These are phyloP conservation scores for Ageneiosus marmoratus DNA, from an alignment of 2,113 vertebrate species.

Conservation along the genomic window DNA sequence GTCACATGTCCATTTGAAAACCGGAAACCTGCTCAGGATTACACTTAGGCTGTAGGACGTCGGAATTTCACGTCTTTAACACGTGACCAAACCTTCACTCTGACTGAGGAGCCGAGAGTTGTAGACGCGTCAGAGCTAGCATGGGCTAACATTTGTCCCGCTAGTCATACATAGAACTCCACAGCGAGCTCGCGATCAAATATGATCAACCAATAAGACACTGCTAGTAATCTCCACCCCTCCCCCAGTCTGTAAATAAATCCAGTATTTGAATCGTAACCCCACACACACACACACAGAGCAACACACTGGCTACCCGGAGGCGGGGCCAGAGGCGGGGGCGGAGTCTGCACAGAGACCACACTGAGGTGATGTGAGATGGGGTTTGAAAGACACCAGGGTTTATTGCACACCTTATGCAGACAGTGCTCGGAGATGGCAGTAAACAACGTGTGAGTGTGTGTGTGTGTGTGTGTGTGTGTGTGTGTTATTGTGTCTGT, in stretches of 20 bases:
- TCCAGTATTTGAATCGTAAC: too few relatives aligned
- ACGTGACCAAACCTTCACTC: too few relatives aligned
- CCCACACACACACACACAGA: not conserved
- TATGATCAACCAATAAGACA: too few relatives aligned
- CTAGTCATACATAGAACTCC: not conserved
- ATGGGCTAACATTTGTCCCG: not conserved
- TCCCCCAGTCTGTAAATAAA: too few relatives aligned
- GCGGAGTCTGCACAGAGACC: slow-evolving; percentile 58
- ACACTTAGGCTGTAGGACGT: not conserved
- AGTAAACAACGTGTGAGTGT: slow-evolving; percentile 57
- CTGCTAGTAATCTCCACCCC: too few relatives aligned
- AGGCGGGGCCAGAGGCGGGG: not conserved
- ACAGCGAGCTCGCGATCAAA: too few relatives aligned
- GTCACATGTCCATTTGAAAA: too few relatives aligned
- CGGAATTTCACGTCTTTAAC: too few relatives aligned
- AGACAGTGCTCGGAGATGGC: slow-evolving; percentile 81
- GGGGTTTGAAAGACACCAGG: slow-evolving; percentile 77
- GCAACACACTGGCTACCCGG: too few relatives aligned
- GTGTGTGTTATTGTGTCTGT: slow-evolving; percentile 70
- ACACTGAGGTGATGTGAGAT: slow-evolving; percentile 65
- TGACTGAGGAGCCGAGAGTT: not conserved
- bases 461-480: slow-evolving; percentile 49
- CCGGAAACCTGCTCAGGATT: not conserved
- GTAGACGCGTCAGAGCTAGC: too few relatives aligned
- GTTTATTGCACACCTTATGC: slow-evolving; percentile 95